These are phyloP conservation scores for Mixornis gularis DNA, from an alignment of 2,113 vertebrate species.

Conservation along the genomic window DNA sequence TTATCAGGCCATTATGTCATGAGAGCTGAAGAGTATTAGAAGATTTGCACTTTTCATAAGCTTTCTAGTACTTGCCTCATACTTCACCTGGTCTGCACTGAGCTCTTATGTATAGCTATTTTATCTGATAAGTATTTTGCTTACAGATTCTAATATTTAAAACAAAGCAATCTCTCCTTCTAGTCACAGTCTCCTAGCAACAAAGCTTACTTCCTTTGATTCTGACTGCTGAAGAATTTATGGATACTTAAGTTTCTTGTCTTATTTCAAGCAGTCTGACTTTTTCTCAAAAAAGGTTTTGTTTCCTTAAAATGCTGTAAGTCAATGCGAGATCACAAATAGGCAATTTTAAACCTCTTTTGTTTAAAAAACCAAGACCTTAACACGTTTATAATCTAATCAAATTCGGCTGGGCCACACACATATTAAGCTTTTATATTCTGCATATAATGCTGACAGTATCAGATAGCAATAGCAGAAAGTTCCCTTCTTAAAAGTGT, in stretches of 20 bases:
- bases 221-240: not conserved
- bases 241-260: not conserved
- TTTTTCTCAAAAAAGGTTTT: not conserved
- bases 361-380: not conserved
- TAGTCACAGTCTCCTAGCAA: slow-evolving; percentile 34
- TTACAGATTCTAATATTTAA: slow-evolving; percentile 23
- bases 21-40: not conserved
- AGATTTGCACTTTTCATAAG: slow-evolving; percentile 19
- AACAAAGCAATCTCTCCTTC: not conserved
- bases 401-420: not conserved
- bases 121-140: slow-evolving; percentile 19
- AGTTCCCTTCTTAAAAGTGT: not conserved
- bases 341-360: not conserved
- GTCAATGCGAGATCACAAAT: not conserved
- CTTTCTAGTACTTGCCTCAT: not conserved
- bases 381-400: not conserved
- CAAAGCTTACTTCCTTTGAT: not conserved
- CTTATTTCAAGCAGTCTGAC: not conserved
- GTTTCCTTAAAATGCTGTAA: not conserved
- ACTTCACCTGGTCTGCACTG: not conserved
- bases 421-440: not conserved
- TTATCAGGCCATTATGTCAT: not conserved
- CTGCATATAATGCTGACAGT: not conserved
- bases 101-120: not conserved
- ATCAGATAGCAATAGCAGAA: not conserved